phyloP scores from a whole-genome alignment of 2,797 vertebrate genomes.

The Enteromius thamalakanensis region DNA sequence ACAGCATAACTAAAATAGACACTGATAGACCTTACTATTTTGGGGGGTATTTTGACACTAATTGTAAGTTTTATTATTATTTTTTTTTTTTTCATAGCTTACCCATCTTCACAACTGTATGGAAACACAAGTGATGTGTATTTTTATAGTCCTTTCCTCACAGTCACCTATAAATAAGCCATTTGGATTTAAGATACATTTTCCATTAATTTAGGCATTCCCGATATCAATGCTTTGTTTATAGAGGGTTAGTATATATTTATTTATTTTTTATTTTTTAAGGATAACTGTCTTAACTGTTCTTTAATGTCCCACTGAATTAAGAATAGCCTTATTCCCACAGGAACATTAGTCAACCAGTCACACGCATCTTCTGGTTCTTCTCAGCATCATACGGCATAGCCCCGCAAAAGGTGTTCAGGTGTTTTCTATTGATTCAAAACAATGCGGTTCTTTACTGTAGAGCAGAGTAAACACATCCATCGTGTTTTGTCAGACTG shows the following conservation, averaged over 20 bases:
- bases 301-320: slow-evolving; percentile 5
- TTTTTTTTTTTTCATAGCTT: not conserved
- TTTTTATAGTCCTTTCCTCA: not conserved
- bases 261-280: not conserved
- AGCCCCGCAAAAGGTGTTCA: slow-evolving; percentile 6
- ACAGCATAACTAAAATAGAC: slow-evolving; percentile 1
- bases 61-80: not conserved
- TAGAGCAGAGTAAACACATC: slow-evolving; percentile 51
- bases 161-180: not conserved
- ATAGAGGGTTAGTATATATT: not conserved
- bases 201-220: no score
- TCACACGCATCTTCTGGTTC: not conserved
- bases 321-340: slow-evolving; percentile 19
- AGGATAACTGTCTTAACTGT: not conserved
- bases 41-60: not conserved
- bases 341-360: slow-evolving; percentile 22
- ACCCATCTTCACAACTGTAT: not conserved
- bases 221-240: no score
- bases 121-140: not conserved
- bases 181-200: not conserved
- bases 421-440: slow-evolving; percentile 45
- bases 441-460: slow-evolving; percentile 35
- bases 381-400: slow-evolving; percentile 9
- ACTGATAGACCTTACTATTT: slow-evolving; percentile 19
- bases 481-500: slow-evolving; percentile 29